Evolutionary conservation across 2,797 vertebrate species (phyloP).

Genomic region (Syngnathus rostellatus): DNA sequence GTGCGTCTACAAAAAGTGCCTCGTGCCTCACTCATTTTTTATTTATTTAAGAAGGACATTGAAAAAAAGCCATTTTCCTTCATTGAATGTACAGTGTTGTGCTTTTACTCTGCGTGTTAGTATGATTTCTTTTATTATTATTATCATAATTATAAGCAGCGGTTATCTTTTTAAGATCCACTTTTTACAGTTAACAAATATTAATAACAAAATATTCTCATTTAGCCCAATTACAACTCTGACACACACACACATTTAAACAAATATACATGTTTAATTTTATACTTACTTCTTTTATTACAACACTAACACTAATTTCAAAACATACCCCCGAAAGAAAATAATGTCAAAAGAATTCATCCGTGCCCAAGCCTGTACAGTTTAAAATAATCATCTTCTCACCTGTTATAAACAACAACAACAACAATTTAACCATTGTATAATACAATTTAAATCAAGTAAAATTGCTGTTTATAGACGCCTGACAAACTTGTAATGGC

Average conservation of each 20-base stretch:
- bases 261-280: too few relatives aligned
- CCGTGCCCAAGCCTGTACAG: background rate
- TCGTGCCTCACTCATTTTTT: background rate
- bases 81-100: constrained; percentile 7
- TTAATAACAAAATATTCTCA: too few relatives aligned
- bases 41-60: background rate
- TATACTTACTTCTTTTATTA: too few relatives aligned
- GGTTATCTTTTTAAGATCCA: background rate
- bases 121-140: background rate
- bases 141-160: background rate
- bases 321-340: background rate
- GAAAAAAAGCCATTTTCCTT: background rate
- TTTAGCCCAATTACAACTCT: too few relatives aligned
- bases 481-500: background rate
- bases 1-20: constrained; percentile 5
- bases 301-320: background rate
- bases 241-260: too few relatives aligned
- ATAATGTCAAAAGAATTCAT: background rate
- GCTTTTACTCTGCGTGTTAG: background rate
- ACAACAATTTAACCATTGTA: too few relatives aligned
- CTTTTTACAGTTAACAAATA: background rate
- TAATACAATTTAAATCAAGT: background rate
- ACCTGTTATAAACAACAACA: background rate
- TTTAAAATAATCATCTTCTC: too few relatives aligned
- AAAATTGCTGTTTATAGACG: background rate